These are phyloP conservation scores for Leucoraja ocellata DNA, from an alignment of 2,797 vertebrate species.

Conservation along the genomic window DNA sequence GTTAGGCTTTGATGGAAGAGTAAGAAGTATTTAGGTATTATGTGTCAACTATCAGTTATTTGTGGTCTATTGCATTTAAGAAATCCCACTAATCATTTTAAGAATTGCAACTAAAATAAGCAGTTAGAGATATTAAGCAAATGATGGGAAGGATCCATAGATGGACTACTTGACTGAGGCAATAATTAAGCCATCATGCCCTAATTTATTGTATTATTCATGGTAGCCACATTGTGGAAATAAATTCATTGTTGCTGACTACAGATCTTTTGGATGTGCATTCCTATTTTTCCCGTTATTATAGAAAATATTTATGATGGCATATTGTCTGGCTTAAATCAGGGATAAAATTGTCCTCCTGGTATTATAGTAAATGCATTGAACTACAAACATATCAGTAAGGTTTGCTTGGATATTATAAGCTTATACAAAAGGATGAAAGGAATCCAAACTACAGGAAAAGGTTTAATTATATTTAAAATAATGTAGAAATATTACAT, in stretches of 20 bases:
- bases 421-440: neutral
- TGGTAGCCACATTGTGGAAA: neutral
- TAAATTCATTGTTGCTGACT: slow-evolving; percentile 1
- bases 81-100: neutral
- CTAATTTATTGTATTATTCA: neutral
- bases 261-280: neutral
- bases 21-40: no score
- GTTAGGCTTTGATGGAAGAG: neutral
- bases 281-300: neutral
- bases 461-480: slow-evolving; percentile 10
- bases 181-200: neutral
- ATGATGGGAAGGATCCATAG: neutral
- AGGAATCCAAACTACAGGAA: slow-evolving; percentile 29
- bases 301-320: neutral
- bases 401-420: neutral
- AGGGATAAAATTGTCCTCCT: neutral
- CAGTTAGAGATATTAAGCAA: neutral
- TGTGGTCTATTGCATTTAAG: no score
- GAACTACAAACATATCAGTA: slow-evolving; percentile 13
- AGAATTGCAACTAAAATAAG: neutral
- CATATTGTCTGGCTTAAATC: neutral
- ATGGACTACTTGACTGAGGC: neutral
- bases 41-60: neutral
- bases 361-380: neutral
- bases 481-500: slow-evolving; percentile 16